Conservation (phyloP, 2,113 vertebrate genomes). For the Fregata magnificens region DNA sequence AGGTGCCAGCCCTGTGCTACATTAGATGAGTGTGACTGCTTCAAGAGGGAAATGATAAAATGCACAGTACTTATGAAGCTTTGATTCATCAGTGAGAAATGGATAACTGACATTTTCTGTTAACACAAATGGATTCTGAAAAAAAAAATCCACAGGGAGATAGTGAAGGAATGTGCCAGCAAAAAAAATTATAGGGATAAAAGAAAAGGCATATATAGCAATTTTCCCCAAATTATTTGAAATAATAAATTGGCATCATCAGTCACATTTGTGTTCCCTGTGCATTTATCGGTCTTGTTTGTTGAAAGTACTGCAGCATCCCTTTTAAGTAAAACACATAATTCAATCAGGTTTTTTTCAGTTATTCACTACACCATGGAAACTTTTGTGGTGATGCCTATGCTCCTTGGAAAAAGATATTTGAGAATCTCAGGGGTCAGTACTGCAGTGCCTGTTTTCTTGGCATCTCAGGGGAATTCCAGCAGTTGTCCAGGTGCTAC, state of each 20-base stretch:
- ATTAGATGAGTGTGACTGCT: conserved; percentile 38
- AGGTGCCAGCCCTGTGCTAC: background rate
- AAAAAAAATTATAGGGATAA: background rate
- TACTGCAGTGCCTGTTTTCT: background rate
- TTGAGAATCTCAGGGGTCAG: background rate
- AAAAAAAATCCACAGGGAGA: background rate
- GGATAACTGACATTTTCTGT: conserved; percentile 28
- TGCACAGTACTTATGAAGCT: background rate
- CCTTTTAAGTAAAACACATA: background rate
- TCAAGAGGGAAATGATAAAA: conserved; percentile 49
- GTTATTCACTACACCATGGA: background rate
- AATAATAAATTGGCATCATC: background rate
- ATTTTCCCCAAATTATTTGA: background rate
- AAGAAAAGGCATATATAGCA: background rate
- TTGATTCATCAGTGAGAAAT: conserved; percentile 45
- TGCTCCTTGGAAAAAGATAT: background rate
- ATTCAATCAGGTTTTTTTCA: background rate
- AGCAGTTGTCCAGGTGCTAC: background rate
- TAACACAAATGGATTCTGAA: conserved; percentile 39
- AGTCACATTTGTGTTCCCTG: background rate
- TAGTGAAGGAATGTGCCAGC: background rate
- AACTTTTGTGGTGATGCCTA: background rate
- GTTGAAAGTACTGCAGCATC: background rate
- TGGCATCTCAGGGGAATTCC: background rate
- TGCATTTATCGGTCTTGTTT: background rate